Evolutionary conservation across 2,113 vertebrate genomes (phyloP), one percentile per base, ranked within the genome.

Genomic region (Macaca mulatta): DNA sequence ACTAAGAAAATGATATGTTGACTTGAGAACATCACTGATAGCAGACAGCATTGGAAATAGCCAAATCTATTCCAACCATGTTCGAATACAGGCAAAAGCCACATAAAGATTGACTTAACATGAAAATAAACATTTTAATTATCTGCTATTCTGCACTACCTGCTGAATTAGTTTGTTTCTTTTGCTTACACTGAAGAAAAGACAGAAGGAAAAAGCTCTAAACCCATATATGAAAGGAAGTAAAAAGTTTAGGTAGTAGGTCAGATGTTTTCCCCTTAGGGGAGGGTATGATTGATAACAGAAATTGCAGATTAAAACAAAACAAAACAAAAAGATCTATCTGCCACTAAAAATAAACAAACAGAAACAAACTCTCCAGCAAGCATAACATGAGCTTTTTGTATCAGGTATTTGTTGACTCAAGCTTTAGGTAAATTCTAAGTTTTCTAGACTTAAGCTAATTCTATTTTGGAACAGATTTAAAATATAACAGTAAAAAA

Each of bases 401-500:
- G 91, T 35, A 78, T n/a, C 14, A 89, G 23, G 30, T 85, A 69
- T 50, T 72, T 90, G 61, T 64, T 91, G 67, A 72, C 10, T 55
- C 69, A 50, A 64, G 70, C 40, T 27, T 78, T 77, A 89, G 25
- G 45, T 79, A 95, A 88, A 48, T 85, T 72, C 72, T 95, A 82
- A 86, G 27, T 48, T 84, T 87, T 93, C 35, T 87, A 82, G 48
- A 83, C 85, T 48, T 93, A 88, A 92, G 92, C 20, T 57, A 91
- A 45, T 82, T 93, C 45, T 89, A 75, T 89, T 97, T 97, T 59
- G 90, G 55, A 89, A 93, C 5, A 93, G 18, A 90, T 8, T 27
- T 74, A 11, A 32, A 81, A 85, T 78, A 70, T 25, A 93, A 83
- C 23, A 91, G 3, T 67, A 61, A 80, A 89, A 86, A 85, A 52